Evolutionary conservation across 2,113 vertebrate species (phyloP).

Genomic region (Prunella himalayana): DNA sequence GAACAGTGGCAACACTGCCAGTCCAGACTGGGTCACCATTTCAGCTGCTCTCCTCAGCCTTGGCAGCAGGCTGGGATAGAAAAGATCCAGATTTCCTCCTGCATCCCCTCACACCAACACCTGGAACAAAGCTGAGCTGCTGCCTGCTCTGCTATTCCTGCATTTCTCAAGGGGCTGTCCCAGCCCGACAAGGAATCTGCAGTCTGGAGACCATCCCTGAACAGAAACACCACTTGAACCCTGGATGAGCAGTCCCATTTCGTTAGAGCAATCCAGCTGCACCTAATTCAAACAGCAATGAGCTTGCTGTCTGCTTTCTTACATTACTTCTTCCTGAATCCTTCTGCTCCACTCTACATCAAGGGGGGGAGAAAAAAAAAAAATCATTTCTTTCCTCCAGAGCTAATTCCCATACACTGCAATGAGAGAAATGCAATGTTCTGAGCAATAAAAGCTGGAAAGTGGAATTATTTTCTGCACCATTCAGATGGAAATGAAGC

Average conservation of each 20-base stretch:
- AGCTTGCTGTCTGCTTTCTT: conserved; percentile 21
- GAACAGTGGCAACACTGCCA: not conserved
- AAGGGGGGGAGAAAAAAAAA: not conserved
- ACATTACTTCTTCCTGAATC: not conserved
- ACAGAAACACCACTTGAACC: not conserved
- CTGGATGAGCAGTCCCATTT: not conserved
- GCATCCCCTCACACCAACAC: not conserved
- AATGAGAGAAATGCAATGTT: conserved; percentile 48
- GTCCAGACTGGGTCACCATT: not conserved
- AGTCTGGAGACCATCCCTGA: not conserved
- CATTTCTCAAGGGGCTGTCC: not conserved
- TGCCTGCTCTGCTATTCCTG: not conserved
- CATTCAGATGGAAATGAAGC: conserved; percentile 70
- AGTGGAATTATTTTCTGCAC: conserved; percentile 58
- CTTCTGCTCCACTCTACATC: conserved; percentile 26
- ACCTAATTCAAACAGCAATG: conserved; percentile 26
- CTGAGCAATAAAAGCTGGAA: conserved; percentile 50
- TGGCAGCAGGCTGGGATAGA: not conserved
- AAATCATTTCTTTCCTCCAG: conserved; percentile 2
- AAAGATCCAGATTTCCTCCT: not conserved
- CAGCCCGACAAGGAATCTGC: not conserved
- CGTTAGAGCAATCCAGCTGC: not conserved
- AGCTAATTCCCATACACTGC: conserved; percentile 45
- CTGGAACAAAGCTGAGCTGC: not conserved
- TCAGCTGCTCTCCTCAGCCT: not conserved